Evolutionary conservation across 2,888 invertebrate genomes (phyloP).

Genomic region (Hydroisotoma schaefferi): DNA sequence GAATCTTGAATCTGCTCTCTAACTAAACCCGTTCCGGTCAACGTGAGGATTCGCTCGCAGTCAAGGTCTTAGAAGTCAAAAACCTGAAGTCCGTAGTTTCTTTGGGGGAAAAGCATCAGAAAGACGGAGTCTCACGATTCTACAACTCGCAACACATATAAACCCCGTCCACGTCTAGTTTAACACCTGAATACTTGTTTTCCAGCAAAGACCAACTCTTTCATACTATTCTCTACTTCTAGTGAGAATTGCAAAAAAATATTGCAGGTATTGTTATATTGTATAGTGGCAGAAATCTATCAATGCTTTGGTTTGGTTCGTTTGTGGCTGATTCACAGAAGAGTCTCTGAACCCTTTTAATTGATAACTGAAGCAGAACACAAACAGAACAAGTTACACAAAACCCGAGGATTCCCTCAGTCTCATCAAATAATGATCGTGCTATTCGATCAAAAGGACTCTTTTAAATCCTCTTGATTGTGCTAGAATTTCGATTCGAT

Average conservation of each 20-base stretch:
- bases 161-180: too few species aligned
- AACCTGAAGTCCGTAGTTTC: slow-evolving; percentile 12
- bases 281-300: too few species aligned
- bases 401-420: too few species aligned
- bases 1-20: background rate
- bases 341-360: too few species aligned
- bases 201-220: background rate
- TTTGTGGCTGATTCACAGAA: too few species aligned
- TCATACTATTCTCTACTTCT: too few species aligned
- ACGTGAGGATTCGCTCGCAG: slow-evolving; percentile 5
- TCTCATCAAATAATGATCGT: too few species aligned
- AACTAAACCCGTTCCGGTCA: slow-evolving; percentile 33
- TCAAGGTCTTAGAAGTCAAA: slow-evolving; percentile 16
- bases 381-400: background rate
- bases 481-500: too few species aligned
- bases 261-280: background rate
- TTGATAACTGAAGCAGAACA: slow-evolving; percentile 1
- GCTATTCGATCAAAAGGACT: too few species aligned
- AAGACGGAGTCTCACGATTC: background rate
- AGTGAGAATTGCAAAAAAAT: background rate
- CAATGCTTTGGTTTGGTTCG: too few species aligned
- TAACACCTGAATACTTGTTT: background rate
- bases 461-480: too few species aligned
- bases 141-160: background rate
- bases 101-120: too few species aligned